Percentiles rank a stretch among this genome's conserved stretches.
phyloP scores from a whole-genome alignment of 2,113 vertebrate species.

The Myotis brandtii region DNA sequence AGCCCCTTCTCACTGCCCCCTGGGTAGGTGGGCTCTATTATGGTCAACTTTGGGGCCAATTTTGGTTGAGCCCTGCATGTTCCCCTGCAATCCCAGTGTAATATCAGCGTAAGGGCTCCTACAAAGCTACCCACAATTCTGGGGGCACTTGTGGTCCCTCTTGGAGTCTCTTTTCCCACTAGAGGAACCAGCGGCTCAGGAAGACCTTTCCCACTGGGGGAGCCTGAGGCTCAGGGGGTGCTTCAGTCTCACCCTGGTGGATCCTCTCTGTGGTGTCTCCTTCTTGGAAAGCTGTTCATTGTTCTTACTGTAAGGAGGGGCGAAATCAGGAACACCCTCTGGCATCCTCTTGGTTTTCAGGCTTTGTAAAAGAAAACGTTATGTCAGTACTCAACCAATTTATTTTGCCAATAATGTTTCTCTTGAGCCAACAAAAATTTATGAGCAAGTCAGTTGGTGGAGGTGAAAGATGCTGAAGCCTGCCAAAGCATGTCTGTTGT shows the following conservation, averaged over 20 bases:
- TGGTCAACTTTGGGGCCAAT: not conserved
- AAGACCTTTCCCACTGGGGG: not conserved
- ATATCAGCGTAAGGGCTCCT: not conserved
- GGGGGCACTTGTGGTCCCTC: too few species aligned
- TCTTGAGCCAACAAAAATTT: conserved; percentile 66
- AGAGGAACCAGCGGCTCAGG: not conserved
- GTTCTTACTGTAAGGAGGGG: not conserved
- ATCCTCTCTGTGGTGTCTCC: not conserved
- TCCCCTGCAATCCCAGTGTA: not conserved
- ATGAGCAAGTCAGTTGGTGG: conserved; percentile 59
- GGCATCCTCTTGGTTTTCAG: not conserved
- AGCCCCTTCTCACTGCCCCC: not conserved
- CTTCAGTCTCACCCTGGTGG: not conserved
- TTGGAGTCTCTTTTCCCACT: not conserved
- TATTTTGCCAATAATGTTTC: conserved; percentile 69
- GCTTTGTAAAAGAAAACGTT: conserved; percentile 21
- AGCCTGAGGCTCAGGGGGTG: too few species aligned
- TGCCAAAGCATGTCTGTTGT: conserved; percentile 67
- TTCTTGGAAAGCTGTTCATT: not conserved
- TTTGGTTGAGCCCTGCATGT: not conserved
- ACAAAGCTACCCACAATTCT: not conserved
- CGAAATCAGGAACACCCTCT: not conserved
- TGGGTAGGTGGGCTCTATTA: too few species aligned
- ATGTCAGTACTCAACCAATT: not conserved
- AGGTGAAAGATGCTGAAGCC: conserved; percentile 64